Evolutionary conservation across 2,888 invertebrate species (phyloP).

Genomic region (Vannuccia rotundouncinata): DNA sequence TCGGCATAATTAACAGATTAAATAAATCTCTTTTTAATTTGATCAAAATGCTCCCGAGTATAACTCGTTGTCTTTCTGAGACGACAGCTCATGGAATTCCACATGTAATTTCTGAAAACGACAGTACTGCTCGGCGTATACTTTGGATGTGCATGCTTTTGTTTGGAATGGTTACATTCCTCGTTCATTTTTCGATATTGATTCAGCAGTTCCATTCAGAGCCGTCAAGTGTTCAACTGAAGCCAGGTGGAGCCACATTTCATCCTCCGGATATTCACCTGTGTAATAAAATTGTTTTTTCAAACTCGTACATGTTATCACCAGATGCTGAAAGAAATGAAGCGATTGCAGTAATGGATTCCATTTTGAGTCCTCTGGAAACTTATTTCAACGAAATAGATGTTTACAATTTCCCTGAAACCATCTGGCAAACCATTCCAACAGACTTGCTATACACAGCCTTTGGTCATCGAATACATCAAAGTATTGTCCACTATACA

Average conservation of each 20-base stretch:
- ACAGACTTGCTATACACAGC: not conserved
- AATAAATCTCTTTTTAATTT: too few species aligned
- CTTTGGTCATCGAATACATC: not conserved
- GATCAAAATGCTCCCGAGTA: not conserved
- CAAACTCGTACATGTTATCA: not conserved
- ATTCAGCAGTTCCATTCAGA: too few species aligned
- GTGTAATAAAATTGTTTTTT: not conserved
- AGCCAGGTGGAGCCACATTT: too few species aligned
- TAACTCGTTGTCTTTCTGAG: not conserved
- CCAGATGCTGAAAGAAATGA: not conserved
- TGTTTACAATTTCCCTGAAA: not conserved
- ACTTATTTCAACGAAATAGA: not conserved
- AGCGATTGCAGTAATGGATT: not conserved
- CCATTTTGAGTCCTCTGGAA: not conserved
- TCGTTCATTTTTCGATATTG: too few species aligned
- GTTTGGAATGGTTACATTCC: too few species aligned
- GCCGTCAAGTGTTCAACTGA: too few species aligned
- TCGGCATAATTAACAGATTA: too few species aligned
- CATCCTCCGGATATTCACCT: too few species aligned
- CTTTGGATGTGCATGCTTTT: too few species aligned
- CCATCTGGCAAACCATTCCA: not conserved
- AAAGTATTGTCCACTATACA: not conserved
- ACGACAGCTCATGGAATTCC: not conserved
- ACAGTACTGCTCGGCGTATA: too few species aligned
- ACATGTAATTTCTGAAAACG: too few species aligned